A percentile compares a stretch with the other conserved stretches of the same genome.
phyloP scores from a whole-genome alignment of 2,888 invertebrate species.

The Temnothorax unifasciatus region DNA sequence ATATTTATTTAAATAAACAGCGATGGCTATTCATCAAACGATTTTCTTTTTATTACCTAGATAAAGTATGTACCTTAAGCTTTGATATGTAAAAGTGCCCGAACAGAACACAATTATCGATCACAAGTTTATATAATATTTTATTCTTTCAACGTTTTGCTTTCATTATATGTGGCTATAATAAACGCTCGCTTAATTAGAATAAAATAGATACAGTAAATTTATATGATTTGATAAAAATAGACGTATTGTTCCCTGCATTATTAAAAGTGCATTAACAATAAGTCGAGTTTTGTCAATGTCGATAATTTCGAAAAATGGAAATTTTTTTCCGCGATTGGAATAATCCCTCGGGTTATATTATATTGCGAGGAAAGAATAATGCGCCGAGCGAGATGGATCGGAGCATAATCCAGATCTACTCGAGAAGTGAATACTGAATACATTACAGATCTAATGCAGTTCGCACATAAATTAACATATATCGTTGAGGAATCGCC shows the following conservation, averaged over 20 bases:
- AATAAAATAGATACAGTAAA: not conserved
- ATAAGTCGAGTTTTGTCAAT: not conserved
- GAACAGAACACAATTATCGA: not conserved
- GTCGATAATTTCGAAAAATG: not conserved
- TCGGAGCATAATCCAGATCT: slow-evolving; percentile 58
- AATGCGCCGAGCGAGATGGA: slow-evolving; percentile 34
- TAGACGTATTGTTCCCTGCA: not conserved
- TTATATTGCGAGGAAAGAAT: slow-evolving; percentile 10
- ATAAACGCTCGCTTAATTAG: slow-evolving; percentile 32
- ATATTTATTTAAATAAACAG: slow-evolving; percentile 10
- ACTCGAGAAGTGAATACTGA: slow-evolving; percentile 69
- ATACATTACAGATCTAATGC: slow-evolving; percentile 75
- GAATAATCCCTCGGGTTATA: slow-evolving; percentile 6
- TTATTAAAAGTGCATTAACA: not conserved
- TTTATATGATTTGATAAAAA: not conserved
- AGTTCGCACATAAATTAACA: slow-evolving; percentile 78
- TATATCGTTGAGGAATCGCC: slow-evolving; percentile 71
- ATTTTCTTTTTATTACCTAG: not conserved
- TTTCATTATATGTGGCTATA: not conserved
- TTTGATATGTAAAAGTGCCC: not conserved
- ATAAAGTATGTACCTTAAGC: not conserved
- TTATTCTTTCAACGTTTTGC: not conserved
- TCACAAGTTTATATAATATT: slow-evolving; percentile 9
- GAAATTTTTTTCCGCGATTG: not conserved
- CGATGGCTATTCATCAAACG: not conserved